Base-by-base conservation (phyloP, 2,888 invertebrate genomes). In the Actias luna region DNA sequence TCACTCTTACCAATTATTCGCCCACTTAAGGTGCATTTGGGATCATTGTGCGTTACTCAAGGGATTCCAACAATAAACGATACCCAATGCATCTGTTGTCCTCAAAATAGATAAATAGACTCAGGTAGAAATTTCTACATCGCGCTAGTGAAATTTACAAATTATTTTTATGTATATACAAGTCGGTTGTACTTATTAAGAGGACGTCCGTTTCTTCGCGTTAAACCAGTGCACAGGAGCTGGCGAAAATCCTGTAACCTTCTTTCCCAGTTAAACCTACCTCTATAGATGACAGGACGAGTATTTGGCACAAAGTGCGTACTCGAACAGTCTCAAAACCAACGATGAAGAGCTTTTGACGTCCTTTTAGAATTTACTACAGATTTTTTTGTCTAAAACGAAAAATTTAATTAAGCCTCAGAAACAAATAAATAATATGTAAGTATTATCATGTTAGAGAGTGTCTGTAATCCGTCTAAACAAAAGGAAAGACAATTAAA, bases 141-240 rank as follows among this genome's bases (percentile, higher is more conserved):
- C 91, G 73, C 88, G 77, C 75, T 82, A 71, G 65, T 64, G 71
- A 84, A 71, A 70, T 88, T 86, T 87, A 80, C 67, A 33, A 62
- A 64, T 57, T 61, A 64, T 67, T n/a, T 73, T 67, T 5, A 36
- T 39, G 69, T 67, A 78, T 70, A 79, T 82, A 77, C 58, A 59
- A 66, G 58, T 61, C 62, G 42, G n/a, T n/a, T 16, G 2, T 8
- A 29, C 7, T 0, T 0, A 1, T 3, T 2, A 5, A 4, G 12
- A 65, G 79, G 89, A 81, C 80, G 91, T 92, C 91, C 90, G 84
- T 89, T 79, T 89, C 92, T 90, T 79, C 89, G 83, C 85, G 85
- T 85, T 76, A 57, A 85, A 77, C 84, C 87, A 89, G 91, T 83
- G 1, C 2, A 29, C 60, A 68, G 84, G 88, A 87, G 80, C 91